Base-by-base conservation (phyloP, 2,113 vertebrate genomes). In the Paramisgurnus dabryanus region DNA sequence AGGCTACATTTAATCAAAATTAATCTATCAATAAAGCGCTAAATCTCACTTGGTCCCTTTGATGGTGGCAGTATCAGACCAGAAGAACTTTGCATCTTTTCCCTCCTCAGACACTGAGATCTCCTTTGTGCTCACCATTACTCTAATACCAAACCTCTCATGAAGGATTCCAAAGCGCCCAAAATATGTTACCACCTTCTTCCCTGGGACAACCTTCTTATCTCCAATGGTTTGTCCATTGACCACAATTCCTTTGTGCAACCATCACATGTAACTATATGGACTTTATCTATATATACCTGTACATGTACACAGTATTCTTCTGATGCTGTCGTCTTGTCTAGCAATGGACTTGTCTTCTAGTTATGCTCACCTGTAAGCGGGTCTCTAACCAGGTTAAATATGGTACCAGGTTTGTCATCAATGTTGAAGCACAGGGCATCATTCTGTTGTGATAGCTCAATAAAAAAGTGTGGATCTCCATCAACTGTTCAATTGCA, bases 341-440 rank as follows among this genome's bases (percentile, higher is more conserved):
- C 27, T 2, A 34, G 3, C 27, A 34, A 34, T 34, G 27, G 3
- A 34, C 45, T 2, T 47, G 7, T 47, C 10, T 7, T 8, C 40
- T 49, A n/a, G 12, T 49, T 40, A 6, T 7, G 6, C 92, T 85
- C 34, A 98, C 97, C 97, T 92, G 92, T 92, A 75, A 87, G 50
- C 68, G 93, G 92, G 82, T 99, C 97, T 79, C 73, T 93, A 80
- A 99, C 91, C 87, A 99, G 91, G 76, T 92, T 93, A 76, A 98
- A 91, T 80, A 99, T 94, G 3, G 92, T 92, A 68, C 97, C 97
- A 0, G 96, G 95, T 5, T 85, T 88, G 84, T 95, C 93, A 4
- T 97, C 91, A 63, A 98, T 95, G 87, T 97, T 99, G 89, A 99
- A 99, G 87, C 97, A 99, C 88, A 99, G 82, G 12, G 94, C 89